Conservation (phyloP, 2,888 invertebrate genomes). For the Elysia crispata region DNA sequence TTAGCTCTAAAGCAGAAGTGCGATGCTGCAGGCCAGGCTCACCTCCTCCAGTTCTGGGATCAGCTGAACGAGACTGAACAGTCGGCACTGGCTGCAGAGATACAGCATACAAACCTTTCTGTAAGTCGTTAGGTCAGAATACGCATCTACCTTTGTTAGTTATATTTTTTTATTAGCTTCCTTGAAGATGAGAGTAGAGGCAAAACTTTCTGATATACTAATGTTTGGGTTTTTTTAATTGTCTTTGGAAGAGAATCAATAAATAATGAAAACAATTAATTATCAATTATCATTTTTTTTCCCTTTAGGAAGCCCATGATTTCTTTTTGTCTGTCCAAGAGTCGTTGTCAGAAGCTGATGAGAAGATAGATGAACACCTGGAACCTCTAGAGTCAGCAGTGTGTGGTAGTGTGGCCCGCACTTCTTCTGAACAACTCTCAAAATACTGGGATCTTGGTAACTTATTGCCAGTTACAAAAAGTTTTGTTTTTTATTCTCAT, state of each 20-base stretch:
- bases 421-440: conserved; percentile 82
- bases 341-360: conserved; percentile 62
- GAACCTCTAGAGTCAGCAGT: conserved; percentile 90
- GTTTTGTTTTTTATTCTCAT: too few relatives aligned
- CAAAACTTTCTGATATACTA: too few relatives aligned
- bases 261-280: too few relatives aligned
- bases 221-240: too few relatives aligned
- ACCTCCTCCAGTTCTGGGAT: conserved; percentile 89
- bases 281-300: neutral
- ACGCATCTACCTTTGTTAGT: neutral
- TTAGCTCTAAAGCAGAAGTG: conserved; percentile 25
- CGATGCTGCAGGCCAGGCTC: conserved; percentile 85
- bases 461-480: conserved; percentile 18
- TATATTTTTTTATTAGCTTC: neutral
- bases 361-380: conserved; percentile 88
- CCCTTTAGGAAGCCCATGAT: conserved; percentile 82
- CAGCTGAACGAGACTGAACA: conserved; percentile 83
- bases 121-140: conserved; percentile 26
- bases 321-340: conserved; percentile 80
- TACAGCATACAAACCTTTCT: conserved; percentile 82
- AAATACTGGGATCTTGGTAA: conserved; percentile 85
- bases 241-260: too few relatives aligned
- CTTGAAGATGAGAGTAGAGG: conserved; percentile 83
- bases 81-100: conserved; percentile 79
- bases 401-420: conserved; percentile 87